A percentile compares a stretch with the other conserved stretches of the same genome.
Conservation (phyloP, 2,113 vertebrate species). For the Catharus fuscescens region DNA sequence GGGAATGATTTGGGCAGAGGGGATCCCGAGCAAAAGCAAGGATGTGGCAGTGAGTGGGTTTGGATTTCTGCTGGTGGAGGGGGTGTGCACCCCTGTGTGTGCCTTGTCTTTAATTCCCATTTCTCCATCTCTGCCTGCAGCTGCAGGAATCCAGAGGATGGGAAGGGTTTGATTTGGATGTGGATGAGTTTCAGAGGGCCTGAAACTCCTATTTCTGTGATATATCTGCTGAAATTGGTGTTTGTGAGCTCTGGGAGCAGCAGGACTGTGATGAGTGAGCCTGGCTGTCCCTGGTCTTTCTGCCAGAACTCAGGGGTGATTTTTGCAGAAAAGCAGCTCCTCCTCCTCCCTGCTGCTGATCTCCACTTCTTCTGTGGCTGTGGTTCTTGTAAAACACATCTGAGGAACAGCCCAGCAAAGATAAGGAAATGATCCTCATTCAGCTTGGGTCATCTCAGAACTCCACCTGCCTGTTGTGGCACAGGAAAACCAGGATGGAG, state of each 20-base stretch:
- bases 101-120: neutral
- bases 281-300: neutral
- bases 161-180: neutral
- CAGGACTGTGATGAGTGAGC: rapidly evolving
- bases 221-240: neutral
- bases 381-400: neutral
- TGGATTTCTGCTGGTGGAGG: neutral
- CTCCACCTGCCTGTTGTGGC: neutral
- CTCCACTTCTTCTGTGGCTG: neutral
- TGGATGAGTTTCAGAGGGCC: neutral
- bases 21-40: neutral
- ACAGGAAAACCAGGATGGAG: neutral
- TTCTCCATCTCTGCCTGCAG: neutral
- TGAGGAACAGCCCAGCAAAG: neutral
- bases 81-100: rapidly evolving
- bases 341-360: neutral
- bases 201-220: neutral
- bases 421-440: neutral
- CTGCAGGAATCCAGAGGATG: neutral
- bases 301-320: neutral
- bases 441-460: neutral
- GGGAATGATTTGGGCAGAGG: neutral
- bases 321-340: neutral
- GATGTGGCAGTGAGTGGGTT: rapidly evolving
- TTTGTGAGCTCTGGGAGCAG: neutral